Conservation (phyloP, 2,113 vertebrate species). For the Bubalus kerabau region DNA sequence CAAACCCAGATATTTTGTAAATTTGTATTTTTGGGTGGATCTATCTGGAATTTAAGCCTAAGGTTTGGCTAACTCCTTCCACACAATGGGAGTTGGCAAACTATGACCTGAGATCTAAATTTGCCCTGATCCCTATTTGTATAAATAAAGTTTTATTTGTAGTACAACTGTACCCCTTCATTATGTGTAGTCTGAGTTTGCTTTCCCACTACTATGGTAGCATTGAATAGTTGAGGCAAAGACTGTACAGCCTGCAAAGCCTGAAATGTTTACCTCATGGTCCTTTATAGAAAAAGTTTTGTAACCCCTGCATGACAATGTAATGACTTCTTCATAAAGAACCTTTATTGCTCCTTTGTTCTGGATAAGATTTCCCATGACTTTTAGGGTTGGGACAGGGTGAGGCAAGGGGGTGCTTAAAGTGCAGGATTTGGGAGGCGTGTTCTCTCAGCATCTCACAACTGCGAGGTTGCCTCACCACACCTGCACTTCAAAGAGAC, state of each 20-base stretch:
- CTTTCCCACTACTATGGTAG: not conserved
- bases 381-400: not conserved
- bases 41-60: not conserved
- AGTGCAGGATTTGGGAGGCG: not conserved
- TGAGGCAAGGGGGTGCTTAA: not conserved
- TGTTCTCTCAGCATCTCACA: not conserved
- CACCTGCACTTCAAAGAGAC: no score
- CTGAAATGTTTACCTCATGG: not conserved
- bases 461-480: not conserved
- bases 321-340: not conserved
- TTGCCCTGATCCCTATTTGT: not conserved
- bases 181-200: not conserved
- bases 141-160: conserved; percentile 23
- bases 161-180: not conserved
- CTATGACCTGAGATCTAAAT: not conserved
- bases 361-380: not conserved
- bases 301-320: not conserved
- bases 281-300: not conserved
- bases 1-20: not conserved
- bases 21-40: not conserved
- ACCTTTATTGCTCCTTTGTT: not conserved
- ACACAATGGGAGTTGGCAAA: not conserved
- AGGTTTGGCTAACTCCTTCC: not conserved
- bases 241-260: not conserved
- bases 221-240: not conserved